phyloP scores from a whole-genome alignment of 2,113 vertebrate genomes.

The Lampris megalopsis region DNA sequence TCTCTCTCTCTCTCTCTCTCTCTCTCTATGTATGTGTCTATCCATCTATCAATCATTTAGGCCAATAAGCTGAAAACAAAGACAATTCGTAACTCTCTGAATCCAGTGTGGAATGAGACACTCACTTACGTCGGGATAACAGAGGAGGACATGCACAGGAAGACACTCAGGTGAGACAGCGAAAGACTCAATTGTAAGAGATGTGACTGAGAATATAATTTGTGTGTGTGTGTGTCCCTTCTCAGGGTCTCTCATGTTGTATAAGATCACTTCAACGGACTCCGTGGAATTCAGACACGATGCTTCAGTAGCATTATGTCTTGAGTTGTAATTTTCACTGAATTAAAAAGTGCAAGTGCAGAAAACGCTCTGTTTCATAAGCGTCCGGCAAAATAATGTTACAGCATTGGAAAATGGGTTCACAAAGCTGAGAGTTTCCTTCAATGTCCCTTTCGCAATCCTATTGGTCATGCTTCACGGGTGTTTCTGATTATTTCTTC shows the following conservation, averaged over 20 bases:
- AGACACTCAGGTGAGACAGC: conserved; percentile 85
- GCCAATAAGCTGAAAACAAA: conserved; percentile 91
- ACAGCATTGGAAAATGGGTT: not conserved
- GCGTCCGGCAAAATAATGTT: not conserved
- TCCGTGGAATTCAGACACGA: conserved; percentile 32
- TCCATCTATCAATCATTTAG: conserved; percentile 60
- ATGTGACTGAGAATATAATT: conserved; percentile 18
- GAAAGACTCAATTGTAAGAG: no score
- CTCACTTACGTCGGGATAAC: conserved; percentile 89
- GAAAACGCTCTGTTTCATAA: not conserved
- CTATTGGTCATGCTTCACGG: no score
- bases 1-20: not conserved
- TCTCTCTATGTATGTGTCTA: not conserved
- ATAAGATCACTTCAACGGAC: conserved; percentile 23
- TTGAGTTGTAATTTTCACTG: conserved; percentile 23
- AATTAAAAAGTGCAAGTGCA: not conserved
- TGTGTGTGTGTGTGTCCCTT: conserved; percentile 1
- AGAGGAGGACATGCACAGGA: conserved; percentile 88
- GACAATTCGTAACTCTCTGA: conserved; percentile 88
- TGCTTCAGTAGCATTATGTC: not conserved
- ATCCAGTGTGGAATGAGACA: conserved; percentile 89
- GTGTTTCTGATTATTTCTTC: no score
- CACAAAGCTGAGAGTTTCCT: not conserved
- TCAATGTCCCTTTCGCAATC: not conserved
- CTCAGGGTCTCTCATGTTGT: conserved; percentile 11